These are phyloP conservation scores for Dromius quadrimaculatus DNA, from an alignment of 2,888 invertebrate genomes.

Conservation along the genomic window DNA sequence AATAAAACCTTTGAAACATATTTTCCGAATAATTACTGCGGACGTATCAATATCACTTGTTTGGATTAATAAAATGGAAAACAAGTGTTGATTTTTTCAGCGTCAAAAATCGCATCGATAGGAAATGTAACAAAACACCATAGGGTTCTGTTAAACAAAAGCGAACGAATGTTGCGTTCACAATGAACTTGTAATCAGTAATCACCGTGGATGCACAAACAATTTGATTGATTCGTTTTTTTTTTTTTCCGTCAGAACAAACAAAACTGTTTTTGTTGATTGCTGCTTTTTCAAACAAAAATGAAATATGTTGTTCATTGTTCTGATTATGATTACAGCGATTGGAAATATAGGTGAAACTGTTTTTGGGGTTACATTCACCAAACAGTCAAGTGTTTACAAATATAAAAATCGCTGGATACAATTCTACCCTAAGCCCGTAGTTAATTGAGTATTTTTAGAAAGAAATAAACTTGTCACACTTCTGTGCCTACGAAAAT, in stretches of 20 bases:
- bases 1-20: too few species aligned
- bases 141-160: conserved; percentile 24
- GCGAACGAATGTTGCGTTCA: conserved; percentile 39
- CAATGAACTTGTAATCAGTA: conserved; percentile 48
- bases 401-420: conserved; percentile 14
- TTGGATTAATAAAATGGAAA: conserved; percentile 16
- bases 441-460: conserved; percentile 32
- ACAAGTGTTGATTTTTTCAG: conserved; percentile 27
- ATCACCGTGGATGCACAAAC: conserved; percentile 28
- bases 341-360: too few species aligned
- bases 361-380: too few species aligned
- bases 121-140: conserved; percentile 22
- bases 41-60: conserved; percentile 2
- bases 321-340: conserved; percentile 6
- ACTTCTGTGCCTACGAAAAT: conserved; percentile 12
- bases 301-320: conserved; percentile 28
- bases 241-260: conserved; percentile 24
- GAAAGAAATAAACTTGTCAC: conserved; percentile 29
- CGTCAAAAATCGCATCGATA: conserved; percentile 15
- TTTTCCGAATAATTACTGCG: too few species aligned
- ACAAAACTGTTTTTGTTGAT: conserved; percentile 37
- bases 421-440: conserved; percentile 10
- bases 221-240: conserved; percentile 42
- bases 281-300: conserved; percentile 29
- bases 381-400: background rate